phyloP scores from a whole-genome alignment of 2,797 vertebrate species.

The Chromis chromis region DNA sequence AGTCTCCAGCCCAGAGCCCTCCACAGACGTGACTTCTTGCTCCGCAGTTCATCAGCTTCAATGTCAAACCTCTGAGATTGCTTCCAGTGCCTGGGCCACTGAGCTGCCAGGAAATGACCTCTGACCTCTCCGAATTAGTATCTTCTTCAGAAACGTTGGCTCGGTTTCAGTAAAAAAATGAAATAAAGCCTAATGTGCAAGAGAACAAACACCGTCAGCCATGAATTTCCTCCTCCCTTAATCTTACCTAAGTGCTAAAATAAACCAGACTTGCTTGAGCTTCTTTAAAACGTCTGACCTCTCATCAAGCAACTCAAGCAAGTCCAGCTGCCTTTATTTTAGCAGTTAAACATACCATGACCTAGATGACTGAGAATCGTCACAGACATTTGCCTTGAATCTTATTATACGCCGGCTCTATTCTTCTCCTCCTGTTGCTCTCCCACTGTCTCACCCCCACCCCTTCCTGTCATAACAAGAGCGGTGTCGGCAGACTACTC shows the following conservation, averaged over 20 bases:
- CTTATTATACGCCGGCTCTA: slow-evolving; percentile 18
- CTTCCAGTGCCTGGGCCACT: slow-evolving; percentile 52
- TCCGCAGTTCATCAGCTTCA: slow-evolving; percentile 69
- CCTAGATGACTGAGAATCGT: too few species aligned
- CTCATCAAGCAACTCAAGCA: too few species aligned
- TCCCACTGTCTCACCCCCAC: neutral
- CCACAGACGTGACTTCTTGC: slow-evolving; percentile 50
- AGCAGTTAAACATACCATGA: too few species aligned
- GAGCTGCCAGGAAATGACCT: slow-evolving; percentile 60
- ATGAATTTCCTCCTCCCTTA: slow-evolving; percentile 19
- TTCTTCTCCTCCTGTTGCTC: slow-evolving; percentile 16
- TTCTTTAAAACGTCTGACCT: too few species aligned
- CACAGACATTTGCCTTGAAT: slow-evolving; percentile 8
- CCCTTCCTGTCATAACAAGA: slow-evolving; percentile 52
- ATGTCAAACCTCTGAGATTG: slow-evolving; percentile 55
- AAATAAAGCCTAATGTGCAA: slow-evolving; percentile 39
- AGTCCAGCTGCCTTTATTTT: too few species aligned
- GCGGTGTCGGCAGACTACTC: slow-evolving; percentile 44
- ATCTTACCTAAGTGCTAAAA: slow-evolving; percentile 11
- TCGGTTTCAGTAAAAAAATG: slow-evolving; percentile 37
- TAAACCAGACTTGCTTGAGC: too few species aligned
- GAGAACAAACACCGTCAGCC: slow-evolving; percentile 45
- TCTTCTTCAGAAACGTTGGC: slow-evolving; percentile 29
- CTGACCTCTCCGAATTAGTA: slow-evolving; percentile 41
- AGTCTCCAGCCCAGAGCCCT: slow-evolving; percentile 46